phyloP scores from a whole-genome alignment of 37 sponge, comb jelly and placozoan genomes.

The Aplysina aerophoba region DNA sequence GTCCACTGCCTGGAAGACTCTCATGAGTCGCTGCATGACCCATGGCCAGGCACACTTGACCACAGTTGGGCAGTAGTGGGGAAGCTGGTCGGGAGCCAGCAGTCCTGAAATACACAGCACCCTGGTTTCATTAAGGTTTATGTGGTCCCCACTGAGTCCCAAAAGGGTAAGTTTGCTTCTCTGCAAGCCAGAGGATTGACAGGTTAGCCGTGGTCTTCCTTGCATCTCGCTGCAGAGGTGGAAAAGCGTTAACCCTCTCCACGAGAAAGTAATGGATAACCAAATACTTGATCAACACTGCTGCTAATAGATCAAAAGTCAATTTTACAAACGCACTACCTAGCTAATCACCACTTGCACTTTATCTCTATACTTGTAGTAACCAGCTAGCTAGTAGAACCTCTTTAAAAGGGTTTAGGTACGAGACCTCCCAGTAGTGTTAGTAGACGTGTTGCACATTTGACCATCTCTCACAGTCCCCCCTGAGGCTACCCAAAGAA shows the following conservation, averaged over 20 bases:
- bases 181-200: constrained; percentile 76
- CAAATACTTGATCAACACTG: too few relatives aligned
- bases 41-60: constrained; percentile 79
- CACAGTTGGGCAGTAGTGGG: constrained; percentile 74
- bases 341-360: too few relatives aligned
- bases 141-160: constrained; percentile 70
- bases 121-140: constrained; percentile 82
- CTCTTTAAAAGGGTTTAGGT: too few relatives aligned
- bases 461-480: too few relatives aligned
- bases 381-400: too few relatives aligned
- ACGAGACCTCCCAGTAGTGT: too few relatives aligned
- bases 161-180: constrained; percentile 66
- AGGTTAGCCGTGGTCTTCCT: constrained; percentile 25
- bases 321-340: too few relatives aligned
- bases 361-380: too few relatives aligned
- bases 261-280: background rate
- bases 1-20: constrained; percentile 73
- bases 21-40: constrained; percentile 73
- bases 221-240: constrained; percentile 4
- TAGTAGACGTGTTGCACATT: too few relatives aligned
- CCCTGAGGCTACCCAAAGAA: too few relatives aligned
- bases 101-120: constrained; percentile 82
- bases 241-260: too few relatives aligned
- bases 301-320: too few relatives aligned
- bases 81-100: constrained; percentile 77